Evolutionary conservation across 1,140 invertebrate genomes (phyloP).

Genomic region (Apis florea): DNA sequence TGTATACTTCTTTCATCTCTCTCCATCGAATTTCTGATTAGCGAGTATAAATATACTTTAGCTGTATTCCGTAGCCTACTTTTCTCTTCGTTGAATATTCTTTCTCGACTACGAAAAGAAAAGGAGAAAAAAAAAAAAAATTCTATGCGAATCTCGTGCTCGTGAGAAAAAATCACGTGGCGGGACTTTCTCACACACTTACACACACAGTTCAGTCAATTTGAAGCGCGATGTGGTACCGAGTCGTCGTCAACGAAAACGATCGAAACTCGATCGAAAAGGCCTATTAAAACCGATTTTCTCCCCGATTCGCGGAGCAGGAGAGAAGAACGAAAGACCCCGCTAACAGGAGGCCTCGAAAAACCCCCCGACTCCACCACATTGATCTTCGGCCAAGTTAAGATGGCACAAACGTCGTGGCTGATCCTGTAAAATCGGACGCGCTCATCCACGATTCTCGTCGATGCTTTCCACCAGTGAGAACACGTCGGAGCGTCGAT

Average conservation of each 20-base stretch:
- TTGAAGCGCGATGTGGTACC: conserved; percentile 66
- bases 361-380: conserved; percentile 51
- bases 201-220: conserved; percentile 71
- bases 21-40: background rate
- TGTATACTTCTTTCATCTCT: background rate
- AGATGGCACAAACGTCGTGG: conserved; percentile 22
- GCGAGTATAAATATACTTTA: background rate
- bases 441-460: background rate
- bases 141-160: conserved; percentile 1
- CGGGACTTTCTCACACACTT: conserved; percentile 36
- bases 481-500: background rate
- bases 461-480: background rate
- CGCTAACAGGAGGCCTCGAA: conserved; percentile 44
- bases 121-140: too few relatives aligned
- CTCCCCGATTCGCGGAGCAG: background rate
- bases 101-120: too few relatives aligned
- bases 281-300: conserved; percentile 30
- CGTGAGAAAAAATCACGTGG: conserved; percentile 13
- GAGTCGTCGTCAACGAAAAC: conserved; percentile 65
- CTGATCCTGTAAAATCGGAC: background rate
- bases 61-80: background rate
- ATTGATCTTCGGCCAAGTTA: conserved; percentile 51
- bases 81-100: background rate
- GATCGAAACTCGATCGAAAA: conserved; percentile 23
- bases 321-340: conserved; percentile 9